Percentiles rank a stretch among this genome's conserved stretches.
Evolutionary conservation across 2,113 vertebrate species (phyloP).

Genomic region (Formicarius rufipectus): DNA sequence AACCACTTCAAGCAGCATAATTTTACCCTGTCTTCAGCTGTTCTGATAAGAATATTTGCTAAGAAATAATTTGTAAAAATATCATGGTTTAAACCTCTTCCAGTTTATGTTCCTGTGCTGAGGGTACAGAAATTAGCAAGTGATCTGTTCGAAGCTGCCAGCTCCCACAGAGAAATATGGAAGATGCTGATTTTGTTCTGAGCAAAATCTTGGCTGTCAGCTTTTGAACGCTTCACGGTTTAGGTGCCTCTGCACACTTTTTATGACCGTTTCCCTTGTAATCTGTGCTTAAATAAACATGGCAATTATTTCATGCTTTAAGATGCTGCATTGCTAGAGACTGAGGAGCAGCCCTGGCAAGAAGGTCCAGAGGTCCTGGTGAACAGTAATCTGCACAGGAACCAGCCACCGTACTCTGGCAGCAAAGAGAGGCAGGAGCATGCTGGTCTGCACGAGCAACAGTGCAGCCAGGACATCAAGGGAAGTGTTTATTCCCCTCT

Average conservation of each 20-base stretch:
- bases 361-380: not conserved
- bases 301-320: not conserved
- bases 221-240: not conserved
- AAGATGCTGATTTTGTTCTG: not conserved
- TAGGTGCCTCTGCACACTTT: not conserved
- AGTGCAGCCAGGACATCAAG: not conserved
- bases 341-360: not conserved
- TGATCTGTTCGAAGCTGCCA: not conserved
- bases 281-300: not conserved
- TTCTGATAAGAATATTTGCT: not conserved
- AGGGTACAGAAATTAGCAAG: not conserved
- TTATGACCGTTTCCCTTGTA: not conserved
- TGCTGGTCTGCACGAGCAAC: not conserved
- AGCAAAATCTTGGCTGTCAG: not conserved
- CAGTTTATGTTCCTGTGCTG: not conserved
- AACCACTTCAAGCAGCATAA: not conserved
- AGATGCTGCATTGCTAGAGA: not conserved
- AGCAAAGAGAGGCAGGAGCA: not conserved
- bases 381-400: not conserved
- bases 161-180: not conserved
- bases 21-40: not conserved
- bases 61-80: constrained; percentile 12
- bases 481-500: not conserved
- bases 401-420: not conserved
- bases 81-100: not conserved